A percentile compares a stretch with the other conserved stretches of the same genome.
Conservation (phyloP, 2,797 vertebrate genomes). For the Borostomias antarcticus region DNA sequence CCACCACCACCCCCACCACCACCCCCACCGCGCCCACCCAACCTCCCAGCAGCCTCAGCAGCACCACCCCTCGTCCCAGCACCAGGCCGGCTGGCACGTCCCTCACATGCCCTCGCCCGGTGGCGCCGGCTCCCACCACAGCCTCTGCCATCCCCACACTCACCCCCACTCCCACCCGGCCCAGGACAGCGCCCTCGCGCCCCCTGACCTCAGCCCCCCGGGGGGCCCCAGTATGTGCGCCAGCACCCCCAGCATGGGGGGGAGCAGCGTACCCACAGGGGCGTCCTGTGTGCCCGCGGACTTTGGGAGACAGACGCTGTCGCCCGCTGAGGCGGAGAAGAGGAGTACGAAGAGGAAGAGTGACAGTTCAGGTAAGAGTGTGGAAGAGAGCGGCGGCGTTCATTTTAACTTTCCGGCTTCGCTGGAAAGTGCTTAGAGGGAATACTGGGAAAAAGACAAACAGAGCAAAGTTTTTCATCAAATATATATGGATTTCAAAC, state of each 20-base stretch:
- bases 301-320: conserved; percentile 92
- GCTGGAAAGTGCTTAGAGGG: too few species aligned
- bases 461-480: background rate
- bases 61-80: conserved; percentile 82
- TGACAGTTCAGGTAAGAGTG: conserved; percentile 92
- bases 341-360: conserved; percentile 91
- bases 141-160: conserved; percentile 86
- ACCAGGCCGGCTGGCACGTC: conserved; percentile 92
- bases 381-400: background rate
- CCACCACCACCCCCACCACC: too few species aligned
- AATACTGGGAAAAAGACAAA: background rate
- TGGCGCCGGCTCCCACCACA: conserved; percentile 77
- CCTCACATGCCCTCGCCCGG: conserved; percentile 90
- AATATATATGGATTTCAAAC: background rate
- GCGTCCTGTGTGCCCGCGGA: conserved; percentile 89
- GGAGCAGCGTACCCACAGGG: conserved; percentile 85
- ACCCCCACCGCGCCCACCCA: conserved; percentile 68
- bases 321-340: conserved; percentile 93
- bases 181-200: conserved; percentile 59
- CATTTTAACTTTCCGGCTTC: background rate
- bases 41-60: conserved; percentile 79
- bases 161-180: conserved; percentile 80
- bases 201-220: conserved; percentile 84
- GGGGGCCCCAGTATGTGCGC: conserved; percentile 88
- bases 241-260: conserved; percentile 87